A percentile compares a stretch with the other conserved stretches of the same genome.
phyloP scores from a whole-genome alignment of 1,140 invertebrate genomes.

The Stegodyphus mimosarum region DNA sequence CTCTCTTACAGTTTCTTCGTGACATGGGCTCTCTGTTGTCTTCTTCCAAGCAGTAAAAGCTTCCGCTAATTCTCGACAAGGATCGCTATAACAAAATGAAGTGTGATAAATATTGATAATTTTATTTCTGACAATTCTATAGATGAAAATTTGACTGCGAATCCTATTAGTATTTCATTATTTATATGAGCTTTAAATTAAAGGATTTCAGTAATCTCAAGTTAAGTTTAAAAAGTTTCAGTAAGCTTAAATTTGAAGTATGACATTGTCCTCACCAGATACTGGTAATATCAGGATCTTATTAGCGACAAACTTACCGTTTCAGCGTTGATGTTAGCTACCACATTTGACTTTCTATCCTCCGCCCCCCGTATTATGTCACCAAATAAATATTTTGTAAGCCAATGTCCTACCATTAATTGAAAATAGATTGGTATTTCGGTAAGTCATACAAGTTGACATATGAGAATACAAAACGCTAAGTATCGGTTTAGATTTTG shows the following conservation, averaged over 20 bases:
- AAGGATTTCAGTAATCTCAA: too few relatives aligned
- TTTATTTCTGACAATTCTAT: background rate
- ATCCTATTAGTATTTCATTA: background rate
- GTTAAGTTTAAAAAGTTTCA: background rate
- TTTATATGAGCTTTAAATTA: background rate
- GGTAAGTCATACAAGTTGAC: too few relatives aligned
- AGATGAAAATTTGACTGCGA: background rate
- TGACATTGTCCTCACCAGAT: background rate
- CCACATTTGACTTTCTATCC: too few relatives aligned
- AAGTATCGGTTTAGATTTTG: too few relatives aligned
- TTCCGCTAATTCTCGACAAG: conserved; percentile 2
- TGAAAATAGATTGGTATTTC: too few relatives aligned
- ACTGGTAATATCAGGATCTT: too few relatives aligned
- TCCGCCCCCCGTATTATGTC: too few relatives aligned
- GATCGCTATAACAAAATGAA: background rate
- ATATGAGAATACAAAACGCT: too few relatives aligned
- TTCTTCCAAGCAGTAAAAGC: background rate
- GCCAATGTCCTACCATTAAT: too few relatives aligned
- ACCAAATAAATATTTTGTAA: too few relatives aligned
- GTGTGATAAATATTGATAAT: background rate
- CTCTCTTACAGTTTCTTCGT: background rate
- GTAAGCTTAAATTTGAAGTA: background rate
- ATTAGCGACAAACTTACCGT: too few relatives aligned
- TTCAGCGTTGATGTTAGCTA: too few relatives aligned
- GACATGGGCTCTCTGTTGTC: background rate